Evolutionary conservation across 2,113 vertebrate genomes (phyloP), one percentile per base, ranked within the genome.

Genomic region (Dasypus novemcinctus): DNA sequence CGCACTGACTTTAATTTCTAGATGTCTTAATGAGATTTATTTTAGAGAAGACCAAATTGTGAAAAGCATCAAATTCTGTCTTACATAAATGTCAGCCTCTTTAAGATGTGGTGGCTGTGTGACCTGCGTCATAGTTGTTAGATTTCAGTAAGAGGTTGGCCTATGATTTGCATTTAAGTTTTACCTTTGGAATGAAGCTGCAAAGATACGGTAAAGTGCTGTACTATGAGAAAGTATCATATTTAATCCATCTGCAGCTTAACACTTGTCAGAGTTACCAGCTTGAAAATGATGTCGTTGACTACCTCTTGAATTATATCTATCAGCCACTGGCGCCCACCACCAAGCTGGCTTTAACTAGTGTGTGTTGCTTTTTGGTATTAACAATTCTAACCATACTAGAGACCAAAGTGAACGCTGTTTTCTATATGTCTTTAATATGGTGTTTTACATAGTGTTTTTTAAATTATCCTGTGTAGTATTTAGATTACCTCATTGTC

Each of bases 341-440:
- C 97, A 97, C 97, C 98, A 98, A 97, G 98, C 98, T 98, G 97
- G 94, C 97, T 98, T 98, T 97, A 97, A 97, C 97, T 97, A 97
- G 91, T 97, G 79, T 97, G 97, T 89, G 93, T 98, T 98, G 96
- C 96, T 98, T 93, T 98, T 96, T 98, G 94, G 88, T 97, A 97
- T 98, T 97, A 98, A 97, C 96, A 97, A 95, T 95, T 98, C 96
- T 98, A 98, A 97, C 97, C 97, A 97, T 98, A 97, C 97, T 98
- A 97, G 98, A 99, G 98, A 98, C 98, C 98, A 99, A 99, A 99
- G 98, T 98, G 98, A 98, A 98, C 98, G 98, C 98, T 98, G 98
- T 98, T 98, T 98, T 97, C 97, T 98, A 18, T 98, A 91, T 97
- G 97, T 98, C 98, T 98, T 98, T 98, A 98, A 98, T 98, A 98